Evolutionary conservation across 2,888 invertebrate genomes (phyloP), one percentile per base, ranked within the genome.

Genomic region (Apodemia hepburni): DNA sequence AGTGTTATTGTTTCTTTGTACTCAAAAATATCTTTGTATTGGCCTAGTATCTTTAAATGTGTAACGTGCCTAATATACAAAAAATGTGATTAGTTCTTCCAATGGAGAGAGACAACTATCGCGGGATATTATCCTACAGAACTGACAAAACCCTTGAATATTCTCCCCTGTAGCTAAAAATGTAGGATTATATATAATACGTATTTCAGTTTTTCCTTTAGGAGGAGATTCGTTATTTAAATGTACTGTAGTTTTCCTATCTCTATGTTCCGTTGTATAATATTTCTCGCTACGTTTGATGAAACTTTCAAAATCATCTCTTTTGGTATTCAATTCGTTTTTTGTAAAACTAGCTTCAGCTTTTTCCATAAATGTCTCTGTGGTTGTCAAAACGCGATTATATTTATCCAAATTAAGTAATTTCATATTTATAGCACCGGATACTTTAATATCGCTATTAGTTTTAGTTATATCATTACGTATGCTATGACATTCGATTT

Each of bases 101-200:
- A 22, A 22, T 22, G 22, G 22, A 22, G 2, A 22, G 22, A 22
- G 22, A 22, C 22, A 22, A 22, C 22, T 2, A 22, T 22, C 22
- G 2, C 22, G 22, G 22, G 2, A 22, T 22, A 22, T 22, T 22
- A 22, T 73, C 12, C 78, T 78, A 65, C 91, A 91, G 63, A 76
- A 84, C 6, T 75, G 74, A 60, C 91, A 91, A 17, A 83, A 82
- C 0, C 88, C 86, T 68, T 74, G 71, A 0, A 82, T 66, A 18
- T 73, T 70, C 8, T 64, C 71, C 0, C 75, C 73, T 0, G 84
- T 82, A 0, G 80, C 72, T 60, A 79, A 80, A 64, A 92, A 92
- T 0, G 90, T 89, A 0, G 92, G 92, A 65, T 92, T 92, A 61
- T 92, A 92, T 18, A 91, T 81, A 17, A 92, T 92, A 5, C 88